A percentile compares a stretch with the other conserved stretches of the same genome.
phyloP scores from a whole-genome alignment of 2,797 vertebrate species.

The Ctenosaura bakeri region DNA sequence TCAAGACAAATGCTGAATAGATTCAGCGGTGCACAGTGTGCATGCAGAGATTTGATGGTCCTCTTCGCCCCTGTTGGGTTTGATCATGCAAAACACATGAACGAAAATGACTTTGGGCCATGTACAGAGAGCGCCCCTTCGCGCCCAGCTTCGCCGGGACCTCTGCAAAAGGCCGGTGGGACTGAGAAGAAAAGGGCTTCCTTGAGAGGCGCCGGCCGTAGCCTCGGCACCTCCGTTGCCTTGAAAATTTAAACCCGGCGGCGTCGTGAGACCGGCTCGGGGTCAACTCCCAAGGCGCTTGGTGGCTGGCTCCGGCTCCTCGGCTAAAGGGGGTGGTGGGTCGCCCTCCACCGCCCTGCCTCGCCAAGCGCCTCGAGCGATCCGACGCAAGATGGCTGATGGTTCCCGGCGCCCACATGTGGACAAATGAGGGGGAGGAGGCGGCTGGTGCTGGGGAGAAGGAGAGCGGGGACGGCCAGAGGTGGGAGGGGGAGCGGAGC shows the following conservation, averaged over 20 bases:
- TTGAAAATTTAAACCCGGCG: not conserved
- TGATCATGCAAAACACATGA: no score
- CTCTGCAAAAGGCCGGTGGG: no score
- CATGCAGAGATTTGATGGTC: no score
- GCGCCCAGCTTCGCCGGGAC: no score
- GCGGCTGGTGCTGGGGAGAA: not conserved
- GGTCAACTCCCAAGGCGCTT: not conserved
- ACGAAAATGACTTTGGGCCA: not conserved
- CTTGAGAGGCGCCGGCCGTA: not conserved
- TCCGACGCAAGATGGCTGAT: slow-evolving; percentile 37
- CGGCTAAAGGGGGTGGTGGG: not conserved
- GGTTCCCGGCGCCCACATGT: slow-evolving; percentile 17
- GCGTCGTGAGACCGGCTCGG: not conserved
- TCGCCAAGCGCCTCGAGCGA: not conserved
- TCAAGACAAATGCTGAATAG: no score
- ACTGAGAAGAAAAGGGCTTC: no score
- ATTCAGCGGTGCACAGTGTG: not conserved
- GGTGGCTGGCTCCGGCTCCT: not conserved
- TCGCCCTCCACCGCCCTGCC: no score
- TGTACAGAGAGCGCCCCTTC: not conserved
- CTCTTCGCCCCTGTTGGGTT: no score
- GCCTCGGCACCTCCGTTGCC: not conserved
- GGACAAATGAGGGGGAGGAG: not conserved
- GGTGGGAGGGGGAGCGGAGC: not conserved
- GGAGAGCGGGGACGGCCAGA: not conserved